Conservation (phyloP, 2,888 invertebrate species). For the Diachrysia chrysitis region DNA sequence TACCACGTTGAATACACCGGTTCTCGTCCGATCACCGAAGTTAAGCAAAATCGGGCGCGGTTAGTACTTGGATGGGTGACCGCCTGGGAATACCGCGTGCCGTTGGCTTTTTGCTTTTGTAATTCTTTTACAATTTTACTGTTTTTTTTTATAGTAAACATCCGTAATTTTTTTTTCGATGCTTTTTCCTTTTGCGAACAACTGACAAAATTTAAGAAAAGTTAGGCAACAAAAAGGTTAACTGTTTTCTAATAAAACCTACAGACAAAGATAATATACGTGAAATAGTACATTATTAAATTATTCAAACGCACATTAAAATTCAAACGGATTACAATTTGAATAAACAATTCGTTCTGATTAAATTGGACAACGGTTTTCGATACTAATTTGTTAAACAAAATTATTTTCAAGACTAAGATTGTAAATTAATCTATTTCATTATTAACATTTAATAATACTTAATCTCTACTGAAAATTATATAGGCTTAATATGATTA, state of each 20-base stretch:
- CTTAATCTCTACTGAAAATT: no score
- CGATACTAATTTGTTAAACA: constrained; percentile 43
- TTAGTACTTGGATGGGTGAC: constrained; percentile 87
- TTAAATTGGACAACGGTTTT: constrained; percentile 31
- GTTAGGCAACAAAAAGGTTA: no score
- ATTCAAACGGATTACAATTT: constrained; percentile 41
- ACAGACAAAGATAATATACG: no score
- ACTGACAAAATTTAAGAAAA: no score
- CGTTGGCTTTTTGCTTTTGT: constrained; percentile 49
- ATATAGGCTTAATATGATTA: no score
- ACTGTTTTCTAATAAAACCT: no score
- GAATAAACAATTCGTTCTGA: constrained; percentile 44
- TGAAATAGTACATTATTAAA: background rate
- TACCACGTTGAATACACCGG: constrained; percentile 81
- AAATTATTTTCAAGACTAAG: constrained; percentile 30
- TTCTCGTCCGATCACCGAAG: constrained; percentile 86
- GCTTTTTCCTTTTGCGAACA: no score
- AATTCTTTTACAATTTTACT: background rate
- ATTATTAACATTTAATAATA: no score
- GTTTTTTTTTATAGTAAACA: background rate
- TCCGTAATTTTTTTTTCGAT: background rate
- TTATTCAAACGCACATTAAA: constrained; percentile 26
- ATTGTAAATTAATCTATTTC: no score
- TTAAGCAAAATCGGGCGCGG: constrained; percentile 84
- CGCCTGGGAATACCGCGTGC: constrained; percentile 81